Evolutionary conservation across 2,113 vertebrate species (phyloP).

Genomic region (Alaudala cheleensis): DNA sequence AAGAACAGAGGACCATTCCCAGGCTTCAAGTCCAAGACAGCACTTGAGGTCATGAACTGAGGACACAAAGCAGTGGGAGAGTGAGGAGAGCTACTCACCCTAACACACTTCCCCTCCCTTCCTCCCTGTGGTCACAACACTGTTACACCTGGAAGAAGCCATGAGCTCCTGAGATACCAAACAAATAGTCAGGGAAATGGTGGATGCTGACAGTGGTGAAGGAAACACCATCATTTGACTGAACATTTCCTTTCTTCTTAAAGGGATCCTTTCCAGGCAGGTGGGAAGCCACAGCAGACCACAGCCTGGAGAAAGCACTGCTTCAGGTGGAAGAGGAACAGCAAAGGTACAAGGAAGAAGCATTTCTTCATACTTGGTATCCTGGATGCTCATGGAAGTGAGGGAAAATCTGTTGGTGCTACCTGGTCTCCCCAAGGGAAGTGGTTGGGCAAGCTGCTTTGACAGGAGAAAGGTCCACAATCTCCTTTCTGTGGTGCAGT

Average conservation of each 20-base stretch:
- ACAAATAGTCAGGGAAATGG: fast-evolving
- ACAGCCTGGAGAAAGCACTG: slow-evolving; percentile 82
- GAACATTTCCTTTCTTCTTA: neutral
- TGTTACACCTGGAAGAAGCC: neutral
- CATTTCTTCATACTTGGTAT: neutral
- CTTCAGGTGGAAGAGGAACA: slow-evolving; percentile 87
- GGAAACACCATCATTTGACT: neutral
- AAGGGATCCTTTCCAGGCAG: slow-evolving; percentile 65
- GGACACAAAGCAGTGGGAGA: neutral
- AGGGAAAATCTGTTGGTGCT: neutral
- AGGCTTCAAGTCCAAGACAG: neutral
- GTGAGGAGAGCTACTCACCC: neutral
- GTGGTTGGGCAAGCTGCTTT: neutral
- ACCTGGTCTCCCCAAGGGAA: neutral
- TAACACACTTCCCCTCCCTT: neutral
- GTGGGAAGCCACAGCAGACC: slow-evolving; percentile 74
- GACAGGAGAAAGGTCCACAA: neutral
- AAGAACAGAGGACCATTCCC: neutral
- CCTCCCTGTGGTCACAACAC: neutral
- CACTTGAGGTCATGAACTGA: neutral
- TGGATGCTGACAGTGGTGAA: neutral
- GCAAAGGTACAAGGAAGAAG: slow-evolving; percentile 77
- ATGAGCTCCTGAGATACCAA: neutral
- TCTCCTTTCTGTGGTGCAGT: neutral
- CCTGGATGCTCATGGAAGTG: neutral